Evolutionary conservation across 1,140 invertebrate species (phyloP), one percentile per base, ranked within the genome.

Genomic region (Chrysopa pallens): DNA sequence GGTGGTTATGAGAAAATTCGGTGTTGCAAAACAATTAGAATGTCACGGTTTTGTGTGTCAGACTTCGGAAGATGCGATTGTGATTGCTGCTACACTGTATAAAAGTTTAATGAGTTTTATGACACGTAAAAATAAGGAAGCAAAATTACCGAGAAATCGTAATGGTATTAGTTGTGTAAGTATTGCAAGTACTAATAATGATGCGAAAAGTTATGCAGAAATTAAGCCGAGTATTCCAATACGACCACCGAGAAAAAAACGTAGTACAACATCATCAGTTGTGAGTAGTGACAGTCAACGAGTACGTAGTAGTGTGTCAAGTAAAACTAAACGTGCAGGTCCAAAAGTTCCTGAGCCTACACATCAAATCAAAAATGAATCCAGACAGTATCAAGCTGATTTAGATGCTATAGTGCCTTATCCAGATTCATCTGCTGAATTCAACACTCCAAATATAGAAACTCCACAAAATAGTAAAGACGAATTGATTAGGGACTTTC

Each of bases 21-120:
- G 78, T 13, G 72, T 80, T 7, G 76, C 80, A 3, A 80, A 79
- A 52, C 68, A 83, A 45, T 62, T 90, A 38, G 84, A 91, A 61
- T 92, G 87, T 59, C 88, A 93, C 63, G 87, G 81, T 11, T 93
- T 91, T 62, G 80, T 85, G 43, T 92, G 87, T 63, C 76, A 79
- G 52, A 77, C 71, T 50, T 78, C 84, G 9, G 85, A 91, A 61
- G 86, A 91, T 57, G 86, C 88, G 15, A 80, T 92, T 27, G 83
- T 86, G 0, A 84, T 90, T 43, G 87, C 87, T 1, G 85, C 86
- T 6, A 90, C 86, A 40, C 66, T 90, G 37, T 91, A 90, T 60
- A 81, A 87, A 57, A 84, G 83, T 1, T 62, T 91, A 39, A 74
- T 90, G 59, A 74, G 78, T 17, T 81, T 86, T 56, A 77, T 90